phyloP scores from a whole-genome alignment of 2,888 invertebrate species.

The Rotaria macrura region DNA sequence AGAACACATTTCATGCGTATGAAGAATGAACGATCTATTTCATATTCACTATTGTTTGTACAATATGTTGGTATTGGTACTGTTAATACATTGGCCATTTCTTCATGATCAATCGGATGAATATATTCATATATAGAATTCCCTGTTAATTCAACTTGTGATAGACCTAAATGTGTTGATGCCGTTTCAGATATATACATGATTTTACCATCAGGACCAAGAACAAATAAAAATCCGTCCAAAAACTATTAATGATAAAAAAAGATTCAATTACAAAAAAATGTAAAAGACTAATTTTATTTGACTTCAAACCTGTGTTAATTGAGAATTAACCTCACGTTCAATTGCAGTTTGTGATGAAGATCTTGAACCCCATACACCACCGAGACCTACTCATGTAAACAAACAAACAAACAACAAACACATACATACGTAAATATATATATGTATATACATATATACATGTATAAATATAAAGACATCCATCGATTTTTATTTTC shows the following conservation, averaged over 20 bases:
- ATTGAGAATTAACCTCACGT: slow-evolving; percentile 80
- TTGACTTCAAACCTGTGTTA: slow-evolving; percentile 65
- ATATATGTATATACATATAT: no score
- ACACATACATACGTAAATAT: no score
- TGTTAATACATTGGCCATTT: slow-evolving; percentile 56
- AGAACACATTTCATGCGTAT: slow-evolving; percentile 92
- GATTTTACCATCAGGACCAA: slow-evolving; percentile 91
- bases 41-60: slow-evolving; percentile 54
- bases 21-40: slow-evolving; percentile 83
- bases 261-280: slow-evolving; percentile 40
- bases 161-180: slow-evolving; percentile 82
- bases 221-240: slow-evolving; percentile 92
- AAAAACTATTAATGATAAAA: slow-evolving; percentile 57
- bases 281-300: no score
- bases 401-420: no score
- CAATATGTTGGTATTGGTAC: slow-evolving; percentile 10
- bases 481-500: not conserved
- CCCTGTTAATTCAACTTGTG: slow-evolving; percentile 93
- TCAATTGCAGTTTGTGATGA: slow-evolving; percentile 58
- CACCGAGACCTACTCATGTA: slow-evolving; percentile 67
- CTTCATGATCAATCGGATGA: slow-evolving; percentile 87
- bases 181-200: slow-evolving; percentile 99
- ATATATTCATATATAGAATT: slow-evolving; percentile 95
- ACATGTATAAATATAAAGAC: no score
- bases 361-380: slow-evolving; percentile 74